These are phyloP conservation scores for Macrobrachium rosenbergii DNA, from an alignment of 1,140 invertebrate species.

Conservation along the genomic window DNA sequence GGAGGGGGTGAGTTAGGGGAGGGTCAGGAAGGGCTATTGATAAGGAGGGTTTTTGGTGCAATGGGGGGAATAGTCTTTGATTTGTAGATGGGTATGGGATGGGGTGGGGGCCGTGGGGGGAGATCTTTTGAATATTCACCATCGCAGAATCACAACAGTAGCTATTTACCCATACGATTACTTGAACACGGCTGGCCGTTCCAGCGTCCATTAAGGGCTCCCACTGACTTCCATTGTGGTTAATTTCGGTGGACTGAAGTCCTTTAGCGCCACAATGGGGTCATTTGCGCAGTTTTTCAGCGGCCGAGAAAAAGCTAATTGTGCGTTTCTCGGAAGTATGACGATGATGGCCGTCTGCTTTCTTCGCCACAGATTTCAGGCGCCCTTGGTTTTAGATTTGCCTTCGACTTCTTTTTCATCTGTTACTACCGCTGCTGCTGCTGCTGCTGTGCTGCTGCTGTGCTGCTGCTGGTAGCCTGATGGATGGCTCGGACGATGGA, in stretches of 20 bases:
- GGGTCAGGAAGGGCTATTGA: no score
- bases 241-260: slow-evolving; percentile 21
- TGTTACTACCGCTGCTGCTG: neutral
- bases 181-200: no score
- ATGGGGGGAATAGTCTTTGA: no score
- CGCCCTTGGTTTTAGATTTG: neutral
- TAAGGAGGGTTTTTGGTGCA: no score
- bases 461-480: neutral
- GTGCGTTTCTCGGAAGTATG: slow-evolving; percentile 8
- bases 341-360: neutral
- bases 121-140: no score
- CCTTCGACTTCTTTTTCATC: neutral
- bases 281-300: slow-evolving; percentile 8
- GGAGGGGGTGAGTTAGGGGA: no score
- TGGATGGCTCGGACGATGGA: no score
- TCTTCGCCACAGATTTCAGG: neutral
- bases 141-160: slow-evolving; percentile 29
- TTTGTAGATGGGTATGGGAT: no score
- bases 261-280: slow-evolving; percentile 20
- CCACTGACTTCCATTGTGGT: neutral
- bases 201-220: no score
- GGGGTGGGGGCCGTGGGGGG: no score
- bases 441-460: neutral
- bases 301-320: slow-evolving; percentile 8
- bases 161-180: slow-evolving; percentile 43